Base-by-base conservation (phyloP, 2,113 vertebrate species). In the Sterrhoptilus dennistouni region DNA sequence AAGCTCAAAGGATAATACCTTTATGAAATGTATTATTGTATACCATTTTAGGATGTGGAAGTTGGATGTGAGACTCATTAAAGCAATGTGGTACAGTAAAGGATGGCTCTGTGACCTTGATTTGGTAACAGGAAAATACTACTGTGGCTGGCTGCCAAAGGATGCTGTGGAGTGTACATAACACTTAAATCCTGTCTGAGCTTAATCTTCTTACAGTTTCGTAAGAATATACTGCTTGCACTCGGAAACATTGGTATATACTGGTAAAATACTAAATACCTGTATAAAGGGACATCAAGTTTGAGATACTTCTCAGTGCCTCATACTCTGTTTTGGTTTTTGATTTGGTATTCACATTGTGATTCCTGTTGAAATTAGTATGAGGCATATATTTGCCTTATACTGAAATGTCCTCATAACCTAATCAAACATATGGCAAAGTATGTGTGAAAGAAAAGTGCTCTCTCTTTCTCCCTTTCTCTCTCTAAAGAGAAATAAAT, bases 141-240 rank as follows among this genome's bases (percentile, higher is more conserved):
- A 12, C 52, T 33, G 2, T 83, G 92, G 93, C 91, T 81, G 45
- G 31, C 53, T 79, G 94, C 89, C 94, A 96, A 79, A 81, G 75
- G 94, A 95, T 96, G 93, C 25, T 38, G 69, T 87, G 57, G 72
- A 94, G 95, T 95, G 84, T 95, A 83, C 91, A 95, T 96, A 97
- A 95, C 93, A 82, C 83, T 96, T 94, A 92, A 97, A 97, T 96
- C 96, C 96, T 93, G 95, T 96, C 96, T 97, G 96, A 96, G 93
- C 95, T 96, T 97, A 95, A 97, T 95, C 96, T 64, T 93, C 95
- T 95, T 96, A 91, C 0, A 36, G 83, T 97, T 96, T 90, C 59
- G 0, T 96, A 96, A 96, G 96, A 93, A 87, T 64, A 83, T 45
- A 84, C 77, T 87, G 85, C 79, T 91, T 2, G 1, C 6, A 9